Conservation (phyloP, 2,888 invertebrate species). For the Ischnus inquisitorius region DNA sequence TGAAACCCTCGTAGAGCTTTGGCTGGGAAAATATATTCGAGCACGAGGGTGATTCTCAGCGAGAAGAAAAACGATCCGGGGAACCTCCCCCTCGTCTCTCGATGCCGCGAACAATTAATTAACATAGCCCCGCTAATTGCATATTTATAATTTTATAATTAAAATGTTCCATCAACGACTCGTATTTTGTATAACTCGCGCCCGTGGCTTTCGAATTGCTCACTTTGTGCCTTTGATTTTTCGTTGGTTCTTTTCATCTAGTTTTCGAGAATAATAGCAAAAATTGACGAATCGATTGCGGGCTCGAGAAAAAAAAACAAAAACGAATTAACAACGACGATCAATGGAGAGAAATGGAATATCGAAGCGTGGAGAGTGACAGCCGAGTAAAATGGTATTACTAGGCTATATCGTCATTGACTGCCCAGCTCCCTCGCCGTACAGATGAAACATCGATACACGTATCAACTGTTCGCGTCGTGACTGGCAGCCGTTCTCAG, state of each 20-base stretch:
- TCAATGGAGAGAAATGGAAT: constrained; percentile 29
- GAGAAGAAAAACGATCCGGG: background rate
- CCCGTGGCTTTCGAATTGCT: background rate
- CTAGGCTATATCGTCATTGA: constrained; percentile 43
- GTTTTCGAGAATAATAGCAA: background rate
- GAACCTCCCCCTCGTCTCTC: background rate
- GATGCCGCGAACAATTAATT: constrained; percentile 20
- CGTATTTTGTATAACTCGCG: background rate
- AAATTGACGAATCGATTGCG: constrained; percentile 12
- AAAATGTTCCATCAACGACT: constrained; percentile 6
- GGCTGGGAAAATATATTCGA: constrained; percentile 29
- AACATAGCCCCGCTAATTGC: constrained; percentile 1
- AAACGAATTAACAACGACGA: background rate
- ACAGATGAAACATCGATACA: constrained; percentile 57
- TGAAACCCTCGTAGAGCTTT: background rate
- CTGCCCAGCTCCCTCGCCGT: constrained; percentile 33
- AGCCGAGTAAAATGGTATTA: constrained; percentile 53
- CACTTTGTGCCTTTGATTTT: background rate
- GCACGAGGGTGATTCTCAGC: background rate
- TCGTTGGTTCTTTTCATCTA: background rate
- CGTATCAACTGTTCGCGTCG: constrained; percentile 52
- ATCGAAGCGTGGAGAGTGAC: constrained; percentile 56
- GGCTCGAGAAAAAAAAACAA: constrained; percentile 7
- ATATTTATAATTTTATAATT: constrained; percentile 24
- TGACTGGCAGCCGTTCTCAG: constrained; percentile 66